phyloP scores from a whole-genome alignment of 2,888 invertebrate genomes.

The Acrobasis repandana region DNA sequence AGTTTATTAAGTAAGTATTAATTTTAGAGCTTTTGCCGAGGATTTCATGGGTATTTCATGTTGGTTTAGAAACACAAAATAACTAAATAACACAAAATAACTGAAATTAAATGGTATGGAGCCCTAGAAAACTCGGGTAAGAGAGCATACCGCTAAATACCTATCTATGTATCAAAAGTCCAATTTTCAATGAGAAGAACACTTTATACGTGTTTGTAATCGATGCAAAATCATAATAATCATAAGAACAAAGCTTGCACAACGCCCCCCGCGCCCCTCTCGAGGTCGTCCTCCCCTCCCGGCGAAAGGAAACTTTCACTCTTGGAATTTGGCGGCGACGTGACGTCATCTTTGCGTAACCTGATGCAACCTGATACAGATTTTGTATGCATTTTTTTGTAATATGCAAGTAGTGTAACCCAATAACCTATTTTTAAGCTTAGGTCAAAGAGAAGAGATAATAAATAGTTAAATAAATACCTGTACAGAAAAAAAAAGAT shows the following conservation, averaged over 20 bases:
- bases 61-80: no score
- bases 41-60: no score
- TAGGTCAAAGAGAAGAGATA: not conserved
- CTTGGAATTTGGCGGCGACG: conserved; percentile 64
- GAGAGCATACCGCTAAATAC: no score
- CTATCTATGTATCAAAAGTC: no score
- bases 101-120: no score
- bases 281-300: conserved; percentile 60
- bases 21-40: no score
- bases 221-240: not conserved
- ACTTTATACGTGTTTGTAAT: not conserved
- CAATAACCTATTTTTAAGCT: not conserved
- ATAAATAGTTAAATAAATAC: no score
- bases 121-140: no score
- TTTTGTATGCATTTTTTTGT: conserved; percentile 43
- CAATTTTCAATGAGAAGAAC: not conserved
- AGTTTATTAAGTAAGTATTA: no score
- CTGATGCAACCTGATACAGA: conserved; percentile 63
- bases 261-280: conserved; percentile 45
- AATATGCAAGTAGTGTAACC: conserved; percentile 4
- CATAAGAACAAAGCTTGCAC: conserved; percentile 41
- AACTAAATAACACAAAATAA: no score
- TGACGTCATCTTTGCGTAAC: conserved; percentile 78
- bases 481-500: no score
- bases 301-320: conserved; percentile 79